Conservation (phyloP, 1,140 invertebrate genomes). For the Anthonomus grandis region DNA sequence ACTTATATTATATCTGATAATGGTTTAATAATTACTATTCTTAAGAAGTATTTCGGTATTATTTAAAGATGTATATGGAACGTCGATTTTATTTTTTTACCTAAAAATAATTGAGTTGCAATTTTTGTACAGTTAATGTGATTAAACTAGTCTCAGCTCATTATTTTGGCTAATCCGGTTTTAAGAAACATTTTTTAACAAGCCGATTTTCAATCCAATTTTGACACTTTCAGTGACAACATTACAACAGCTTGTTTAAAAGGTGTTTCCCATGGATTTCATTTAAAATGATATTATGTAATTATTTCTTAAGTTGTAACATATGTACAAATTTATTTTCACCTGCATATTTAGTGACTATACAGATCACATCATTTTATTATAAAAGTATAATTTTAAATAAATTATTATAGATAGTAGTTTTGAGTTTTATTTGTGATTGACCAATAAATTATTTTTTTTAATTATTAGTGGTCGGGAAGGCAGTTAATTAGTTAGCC, state of each 20-base stretch:
- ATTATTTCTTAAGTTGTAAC: slow-evolving; percentile 21
- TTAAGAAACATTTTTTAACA: slow-evolving; percentile 3
- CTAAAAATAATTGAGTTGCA: slow-evolving; percentile 29
- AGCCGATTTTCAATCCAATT: neutral
- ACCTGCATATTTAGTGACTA: slow-evolving; percentile 7
- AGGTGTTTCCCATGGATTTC: slow-evolving; percentile 5
- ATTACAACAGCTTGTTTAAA: neutral
- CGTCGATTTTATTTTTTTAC: neutral
- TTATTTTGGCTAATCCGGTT: slow-evolving; percentile 21
- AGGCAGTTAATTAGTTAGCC: too few species aligned
- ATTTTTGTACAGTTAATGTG: slow-evolving; percentile 41
- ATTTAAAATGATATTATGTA: slow-evolving; percentile 28
- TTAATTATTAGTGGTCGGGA: too few species aligned
- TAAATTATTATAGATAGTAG: slow-evolving; percentile 24
- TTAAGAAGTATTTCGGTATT: neutral
- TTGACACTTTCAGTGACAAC: neutral
- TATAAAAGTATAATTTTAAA: slow-evolving; percentile 24
- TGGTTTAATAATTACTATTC: neutral
- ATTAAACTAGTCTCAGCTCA: slow-evolving; percentile 44
- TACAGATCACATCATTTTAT: slow-evolving; percentile 19
- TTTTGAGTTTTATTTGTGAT: neutral
- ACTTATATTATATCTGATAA: neutral
- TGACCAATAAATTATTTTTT: too few species aligned
- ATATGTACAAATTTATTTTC: slow-evolving; percentile 26
- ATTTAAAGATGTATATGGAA: neutral